Evolutionary conservation across 2,888 invertebrate species (phyloP).

Genomic region (Temnothorax ravouxi): DNA sequence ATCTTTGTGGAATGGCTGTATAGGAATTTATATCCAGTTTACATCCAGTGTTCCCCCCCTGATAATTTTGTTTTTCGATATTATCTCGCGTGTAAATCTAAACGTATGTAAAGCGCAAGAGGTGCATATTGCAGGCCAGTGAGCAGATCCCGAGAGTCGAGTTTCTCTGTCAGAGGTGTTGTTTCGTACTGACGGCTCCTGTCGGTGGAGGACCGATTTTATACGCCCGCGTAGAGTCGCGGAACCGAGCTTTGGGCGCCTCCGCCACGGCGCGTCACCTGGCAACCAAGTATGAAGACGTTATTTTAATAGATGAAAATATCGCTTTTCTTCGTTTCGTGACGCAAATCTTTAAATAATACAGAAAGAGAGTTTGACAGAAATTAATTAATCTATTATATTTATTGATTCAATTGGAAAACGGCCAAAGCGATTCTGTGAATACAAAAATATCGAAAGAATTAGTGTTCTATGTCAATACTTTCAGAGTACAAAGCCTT

Average conservation of each 20-base stretch:
- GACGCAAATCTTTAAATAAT: not conserved
- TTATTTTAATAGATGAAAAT: constrained; percentile 33
- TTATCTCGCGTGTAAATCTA: constrained; percentile 15
- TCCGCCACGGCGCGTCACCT: constrained; percentile 70
- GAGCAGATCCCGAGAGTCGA: constrained; percentile 65
- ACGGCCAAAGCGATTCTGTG: not conserved
- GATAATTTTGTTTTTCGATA: not conserved
- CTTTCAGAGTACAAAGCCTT: not conserved
- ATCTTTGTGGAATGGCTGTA: not conserved
- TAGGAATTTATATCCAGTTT: not conserved
- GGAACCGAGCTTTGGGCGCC: constrained; percentile 67
- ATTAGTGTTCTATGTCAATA: not conserved
- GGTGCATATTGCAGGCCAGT: constrained; percentile 53
- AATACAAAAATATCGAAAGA: not conserved
- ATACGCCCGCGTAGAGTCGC: constrained; percentile 71
- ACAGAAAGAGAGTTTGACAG: not conserved
- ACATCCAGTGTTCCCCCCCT: not conserved
- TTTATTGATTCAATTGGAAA: not conserved
- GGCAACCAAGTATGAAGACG: constrained; percentile 51
- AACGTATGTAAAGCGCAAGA: constrained; percentile 1
- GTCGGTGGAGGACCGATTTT: constrained; percentile 79
- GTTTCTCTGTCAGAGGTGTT: constrained; percentile 75
- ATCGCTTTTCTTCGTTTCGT: not conserved
- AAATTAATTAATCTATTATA: not conserved
- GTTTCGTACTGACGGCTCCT: constrained; percentile 77